These are phyloP conservation scores for Micoletzkya japonica DNA, from an alignment of 2,888 invertebrate species.

Conservation along the genomic window DNA sequence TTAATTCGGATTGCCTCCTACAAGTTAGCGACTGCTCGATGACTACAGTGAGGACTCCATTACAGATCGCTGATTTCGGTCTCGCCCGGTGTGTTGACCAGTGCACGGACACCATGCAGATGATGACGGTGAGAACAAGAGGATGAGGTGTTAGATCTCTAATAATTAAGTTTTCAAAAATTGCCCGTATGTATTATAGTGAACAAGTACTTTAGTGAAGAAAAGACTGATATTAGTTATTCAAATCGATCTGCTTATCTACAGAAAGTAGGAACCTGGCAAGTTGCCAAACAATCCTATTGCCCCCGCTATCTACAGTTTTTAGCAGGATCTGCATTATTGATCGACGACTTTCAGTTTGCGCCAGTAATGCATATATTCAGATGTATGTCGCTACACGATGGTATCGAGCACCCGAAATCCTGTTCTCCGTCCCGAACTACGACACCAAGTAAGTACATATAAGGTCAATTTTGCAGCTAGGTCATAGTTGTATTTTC, in stretches of 20 bases:
- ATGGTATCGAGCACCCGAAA: slow-evolving; percentile 67
- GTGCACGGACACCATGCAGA: slow-evolving; percentile 38
- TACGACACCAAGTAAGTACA: slow-evolving; percentile 64
- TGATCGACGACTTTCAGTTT: no score
- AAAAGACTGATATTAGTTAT: no score
- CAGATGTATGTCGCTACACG: slow-evolving; percentile 67
- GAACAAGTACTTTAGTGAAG: no score
- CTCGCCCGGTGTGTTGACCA: slow-evolving; percentile 61
- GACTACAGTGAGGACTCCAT: not conserved
- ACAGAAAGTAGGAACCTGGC: no score
- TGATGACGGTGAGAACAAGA: slow-evolving; percentile 61
- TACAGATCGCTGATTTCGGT: slow-evolving; percentile 67
- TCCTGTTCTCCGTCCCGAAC: slow-evolving; percentile 65
- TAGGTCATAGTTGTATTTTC: not conserved
- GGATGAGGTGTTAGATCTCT: not conserved
- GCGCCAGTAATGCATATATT: slow-evolving; percentile 18
- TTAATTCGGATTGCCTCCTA: slow-evolving; percentile 67
- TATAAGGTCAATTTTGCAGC: not conserved
- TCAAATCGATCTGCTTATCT: no score
- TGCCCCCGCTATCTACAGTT: not conserved
- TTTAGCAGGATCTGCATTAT: no score
- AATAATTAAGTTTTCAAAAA: not conserved
- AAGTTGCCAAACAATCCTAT: no score
- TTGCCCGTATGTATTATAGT: slow-evolving; percentile 7
- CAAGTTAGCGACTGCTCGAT: not conserved